Percentiles rank a stretch among this genome's conserved stretches.
phyloP scores from a whole-genome alignment of 2,113 vertebrate genomes.

The Morone saxatilis region DNA sequence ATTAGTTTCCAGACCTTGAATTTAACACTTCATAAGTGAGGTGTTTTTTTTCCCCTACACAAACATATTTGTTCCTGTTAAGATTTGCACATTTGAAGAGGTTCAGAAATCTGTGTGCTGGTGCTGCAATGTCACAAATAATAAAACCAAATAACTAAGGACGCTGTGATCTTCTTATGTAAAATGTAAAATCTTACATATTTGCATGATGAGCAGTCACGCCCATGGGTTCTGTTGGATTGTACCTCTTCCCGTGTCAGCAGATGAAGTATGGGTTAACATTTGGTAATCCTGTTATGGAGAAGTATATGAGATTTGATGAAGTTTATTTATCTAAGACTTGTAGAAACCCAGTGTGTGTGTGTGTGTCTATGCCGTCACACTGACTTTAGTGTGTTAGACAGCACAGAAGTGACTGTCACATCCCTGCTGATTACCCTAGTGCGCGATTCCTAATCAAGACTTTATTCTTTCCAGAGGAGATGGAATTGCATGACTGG shows the following conservation, averaged over 20 bases:
- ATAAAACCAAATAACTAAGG: not conserved
- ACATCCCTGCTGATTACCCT: conserved; percentile 40
- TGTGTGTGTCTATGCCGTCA: not conserved
- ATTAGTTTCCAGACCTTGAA: not conserved
- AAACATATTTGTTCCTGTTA: not conserved
- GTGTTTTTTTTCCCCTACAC: not conserved
- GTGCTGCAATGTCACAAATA: not conserved
- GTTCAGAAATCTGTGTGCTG: not conserved
- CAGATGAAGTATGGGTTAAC: not conserved
- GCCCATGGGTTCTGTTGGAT: not conserved
- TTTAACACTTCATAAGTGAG: not conserved
- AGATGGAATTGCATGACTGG: conserved; percentile 38
- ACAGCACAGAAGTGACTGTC: conserved; percentile 19
- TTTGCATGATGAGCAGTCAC: not conserved
- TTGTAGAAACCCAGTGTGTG: not conserved
- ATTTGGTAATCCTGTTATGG: not conserved
- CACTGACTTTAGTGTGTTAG: conserved; percentile 2
- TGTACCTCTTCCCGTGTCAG: not conserved
- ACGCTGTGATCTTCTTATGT: not conserved
- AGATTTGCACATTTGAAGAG: not conserved
- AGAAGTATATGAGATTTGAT: not conserved
- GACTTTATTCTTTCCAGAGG: conserved; percentile 24
- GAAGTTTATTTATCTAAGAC: conserved; percentile 3
- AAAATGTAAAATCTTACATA: not conserved
- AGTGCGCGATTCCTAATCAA: conserved; percentile 27